These are phyloP conservation scores for Heliothis subflexa DNA, from an alignment of 1,140 invertebrate species.

Conservation along the genomic window DNA sequence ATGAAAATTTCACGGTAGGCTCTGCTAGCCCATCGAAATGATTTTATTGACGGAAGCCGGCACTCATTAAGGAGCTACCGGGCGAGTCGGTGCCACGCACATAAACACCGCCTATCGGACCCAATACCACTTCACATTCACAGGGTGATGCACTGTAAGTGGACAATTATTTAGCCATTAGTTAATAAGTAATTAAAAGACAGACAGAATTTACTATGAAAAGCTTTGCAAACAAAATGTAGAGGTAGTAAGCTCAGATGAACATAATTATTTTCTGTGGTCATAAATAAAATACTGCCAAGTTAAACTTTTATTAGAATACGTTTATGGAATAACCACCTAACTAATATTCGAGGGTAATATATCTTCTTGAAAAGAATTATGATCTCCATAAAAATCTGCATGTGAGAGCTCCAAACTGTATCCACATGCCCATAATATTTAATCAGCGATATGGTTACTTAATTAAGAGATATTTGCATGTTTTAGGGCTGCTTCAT, in stretches of 20 bases:
- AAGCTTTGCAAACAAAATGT: neutral
- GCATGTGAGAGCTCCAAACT: neutral
- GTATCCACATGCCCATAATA: no score
- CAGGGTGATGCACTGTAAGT: slow-evolving; percentile 47
- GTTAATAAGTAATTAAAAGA: no score
- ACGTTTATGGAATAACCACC: neutral
- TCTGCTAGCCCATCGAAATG: slow-evolving; percentile 47
- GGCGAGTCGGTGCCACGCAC: slow-evolving; percentile 55
- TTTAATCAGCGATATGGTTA: no score
- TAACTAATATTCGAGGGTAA: neutral
- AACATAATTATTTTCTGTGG: no score
- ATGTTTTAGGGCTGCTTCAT: no score
- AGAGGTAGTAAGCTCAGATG: no score
- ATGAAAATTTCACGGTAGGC: slow-evolving; percentile 57
- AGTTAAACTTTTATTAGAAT: neutral
- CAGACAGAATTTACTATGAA: no score
- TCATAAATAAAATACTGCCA: neutral
- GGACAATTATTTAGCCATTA: no score
- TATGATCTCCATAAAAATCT: slow-evolving; percentile 5
- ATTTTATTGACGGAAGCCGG: slow-evolving; percentile 68
- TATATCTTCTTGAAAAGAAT: neutral
- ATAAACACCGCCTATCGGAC: slow-evolving; percentile 62
- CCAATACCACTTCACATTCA: slow-evolving; percentile 42
- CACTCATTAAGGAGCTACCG: slow-evolving; percentile 68
- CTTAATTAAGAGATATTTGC: no score